Percentiles rank a stretch among this genome's conserved stretches.
These are phyloP conservation scores for Fukomys damarensis DNA, from an alignment of 2,113 vertebrate genomes.

Conservation along the genomic window DNA sequence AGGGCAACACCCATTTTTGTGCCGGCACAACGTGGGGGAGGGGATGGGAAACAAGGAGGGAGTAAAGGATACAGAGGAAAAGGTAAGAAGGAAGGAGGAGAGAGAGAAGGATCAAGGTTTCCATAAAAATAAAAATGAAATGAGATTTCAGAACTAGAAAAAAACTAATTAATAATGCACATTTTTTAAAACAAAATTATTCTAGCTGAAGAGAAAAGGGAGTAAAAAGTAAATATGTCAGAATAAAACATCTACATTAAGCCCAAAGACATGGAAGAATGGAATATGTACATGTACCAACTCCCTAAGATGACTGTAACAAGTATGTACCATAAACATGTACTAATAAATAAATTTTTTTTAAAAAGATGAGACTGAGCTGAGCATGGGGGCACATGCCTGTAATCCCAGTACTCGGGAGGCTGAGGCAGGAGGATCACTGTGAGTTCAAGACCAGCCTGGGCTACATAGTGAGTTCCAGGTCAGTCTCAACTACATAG, in stretches of 20 bases:
- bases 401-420: no score
- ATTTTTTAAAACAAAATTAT: constrained; percentile 4
- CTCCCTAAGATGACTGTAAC: not conserved
- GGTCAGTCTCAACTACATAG: no score
- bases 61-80: not conserved
- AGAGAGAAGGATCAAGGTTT: not conserved
- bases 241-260: constrained; percentile 14
- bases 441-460: no score
- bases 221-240: not conserved
- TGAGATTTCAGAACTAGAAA: not conserved
- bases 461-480: no score
- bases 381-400: no score
- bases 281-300: not conserved
- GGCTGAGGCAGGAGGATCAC: no score
- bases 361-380: not conserved
- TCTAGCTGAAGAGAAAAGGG: not conserved
- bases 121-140: not conserved
- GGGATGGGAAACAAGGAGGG: not conserved
- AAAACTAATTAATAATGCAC: not conserved
- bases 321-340: not conserved
- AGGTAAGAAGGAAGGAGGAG: no score
- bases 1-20: not conserved
- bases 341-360: not conserved
- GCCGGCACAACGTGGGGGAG: not conserved
- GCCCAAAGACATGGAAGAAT: not conserved